These are phyloP conservation scores for Metallyticus violacea DNA, from an alignment of 2,888 invertebrate species.

Conservation along the genomic window DNA sequence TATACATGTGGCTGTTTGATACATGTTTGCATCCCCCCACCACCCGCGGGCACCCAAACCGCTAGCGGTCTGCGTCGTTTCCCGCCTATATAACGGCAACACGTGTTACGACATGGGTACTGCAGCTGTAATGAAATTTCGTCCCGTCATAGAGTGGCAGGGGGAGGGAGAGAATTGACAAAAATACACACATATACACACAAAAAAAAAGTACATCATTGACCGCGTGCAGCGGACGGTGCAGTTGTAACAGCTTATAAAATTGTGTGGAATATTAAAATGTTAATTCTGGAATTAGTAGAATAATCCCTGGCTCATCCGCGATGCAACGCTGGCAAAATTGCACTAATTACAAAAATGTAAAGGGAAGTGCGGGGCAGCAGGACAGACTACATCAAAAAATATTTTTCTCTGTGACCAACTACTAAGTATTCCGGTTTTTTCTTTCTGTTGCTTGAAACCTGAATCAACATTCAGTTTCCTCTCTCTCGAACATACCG, in stretches of 20 bases:
- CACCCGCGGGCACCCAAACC: background rate
- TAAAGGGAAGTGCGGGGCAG: background rate
- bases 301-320: background rate
- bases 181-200: background rate
- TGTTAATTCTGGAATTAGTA: background rate
- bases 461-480: too few relatives aligned
- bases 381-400: too few relatives aligned
- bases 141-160: background rate
- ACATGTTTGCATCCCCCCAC: background rate
- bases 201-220: background rate
- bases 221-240: background rate
- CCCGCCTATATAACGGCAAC: background rate
- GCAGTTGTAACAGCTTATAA: background rate
- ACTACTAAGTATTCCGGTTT: too few relatives aligned
- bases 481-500: too few relatives aligned
- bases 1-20: conserved; percentile 25
- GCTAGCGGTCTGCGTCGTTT: background rate
- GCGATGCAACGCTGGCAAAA: background rate
- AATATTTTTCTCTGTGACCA: too few relatives aligned
- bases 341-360: background rate
- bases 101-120: background rate
- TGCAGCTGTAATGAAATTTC: background rate
- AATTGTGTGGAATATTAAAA: background rate
- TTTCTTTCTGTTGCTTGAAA: too few relatives aligned
- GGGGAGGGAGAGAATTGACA: background rate